Percentiles rank a stretch among this genome's conserved stretches.
Evolutionary conservation across 35 echinoderm and acorn worm genomes (phyloP).

Genomic region (Acanthaster planci): DNA sequence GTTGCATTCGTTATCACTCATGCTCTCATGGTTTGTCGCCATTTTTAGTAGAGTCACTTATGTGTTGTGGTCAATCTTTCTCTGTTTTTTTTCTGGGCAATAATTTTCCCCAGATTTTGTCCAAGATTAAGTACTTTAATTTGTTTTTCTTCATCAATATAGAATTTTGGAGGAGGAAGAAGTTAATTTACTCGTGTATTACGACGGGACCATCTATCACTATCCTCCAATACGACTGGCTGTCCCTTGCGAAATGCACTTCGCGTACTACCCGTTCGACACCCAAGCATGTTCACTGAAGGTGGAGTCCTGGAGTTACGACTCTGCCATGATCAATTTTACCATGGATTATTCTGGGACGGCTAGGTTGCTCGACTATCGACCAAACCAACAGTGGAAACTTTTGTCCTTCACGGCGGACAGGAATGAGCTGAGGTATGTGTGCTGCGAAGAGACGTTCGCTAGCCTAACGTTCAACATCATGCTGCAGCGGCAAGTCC

Average conservation of each 20-base stretch:
- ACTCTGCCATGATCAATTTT: neutral
- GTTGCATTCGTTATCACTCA: too few relatives aligned
- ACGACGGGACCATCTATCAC: neutral
- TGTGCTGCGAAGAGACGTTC: neutral
- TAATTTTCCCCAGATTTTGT: too few relatives aligned
- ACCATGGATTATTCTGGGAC: neutral
- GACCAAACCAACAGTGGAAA: neutral
- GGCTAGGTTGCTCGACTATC: neutral
- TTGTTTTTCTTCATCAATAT: neutral
- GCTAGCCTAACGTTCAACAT: neutral
- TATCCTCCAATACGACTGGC: neutral
- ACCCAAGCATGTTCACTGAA: neutral
- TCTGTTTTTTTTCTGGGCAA: too few relatives aligned
- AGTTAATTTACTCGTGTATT: neutral
- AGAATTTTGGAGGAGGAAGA: slow-evolving; percentile 1
- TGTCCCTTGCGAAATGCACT: neutral
- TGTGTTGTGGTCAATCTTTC: too few relatives aligned
- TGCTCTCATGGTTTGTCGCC: too few relatives aligned
- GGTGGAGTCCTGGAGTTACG: neutral
- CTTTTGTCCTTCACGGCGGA: neutral
- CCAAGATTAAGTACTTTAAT: too few relatives aligned
- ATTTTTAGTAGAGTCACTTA: too few relatives aligned
- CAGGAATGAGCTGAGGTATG: neutral
- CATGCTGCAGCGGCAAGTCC: neutral
- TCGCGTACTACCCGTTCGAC: neutral